These are phyloP conservation scores for Lycodopsis pacificus DNA, from an alignment of 2,797 vertebrate genomes.

Conservation along the genomic window DNA sequence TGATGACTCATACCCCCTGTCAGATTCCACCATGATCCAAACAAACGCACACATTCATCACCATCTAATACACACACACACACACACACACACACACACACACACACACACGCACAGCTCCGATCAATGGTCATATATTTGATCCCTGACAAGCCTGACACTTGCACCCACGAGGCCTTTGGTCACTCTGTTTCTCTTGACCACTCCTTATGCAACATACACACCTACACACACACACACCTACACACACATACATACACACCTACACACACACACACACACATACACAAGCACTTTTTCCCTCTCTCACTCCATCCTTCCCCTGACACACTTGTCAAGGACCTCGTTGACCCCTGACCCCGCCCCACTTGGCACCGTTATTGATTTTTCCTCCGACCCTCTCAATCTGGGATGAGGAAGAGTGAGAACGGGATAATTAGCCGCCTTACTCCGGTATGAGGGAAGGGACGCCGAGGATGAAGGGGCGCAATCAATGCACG, in stretches of 20 bases:
- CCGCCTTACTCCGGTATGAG: constrained; percentile 74
- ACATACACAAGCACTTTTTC: constrained; percentile 48
- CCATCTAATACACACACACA: constrained; percentile 28
- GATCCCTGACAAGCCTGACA: constrained; percentile 81
- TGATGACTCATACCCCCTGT: constrained; percentile 82
- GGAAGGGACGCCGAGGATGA: constrained; percentile 80
- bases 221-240: constrained; percentile 29
- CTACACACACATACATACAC: not conserved
- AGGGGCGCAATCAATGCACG: constrained; percentile 84
- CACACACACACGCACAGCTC: constrained; percentile 36
- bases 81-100: constrained; percentile 41
- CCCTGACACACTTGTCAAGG: constrained; percentile 91
- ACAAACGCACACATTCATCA: constrained; percentile 67
- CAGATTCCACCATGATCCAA: constrained; percentile 70
- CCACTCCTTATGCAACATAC: constrained; percentile 67
- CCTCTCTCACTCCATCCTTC: constrained; percentile 83
- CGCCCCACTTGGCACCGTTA: constrained; percentile 87
- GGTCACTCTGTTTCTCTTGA: constrained; percentile 75
- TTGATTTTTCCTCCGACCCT: constrained; percentile 88
- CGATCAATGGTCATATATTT: constrained; percentile 84
- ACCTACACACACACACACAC: constrained; percentile 16
- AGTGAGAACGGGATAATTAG: constrained; percentile 81
- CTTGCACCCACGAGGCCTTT: constrained; percentile 73
- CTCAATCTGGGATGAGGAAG: constrained; percentile 90
- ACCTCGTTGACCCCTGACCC: constrained; percentile 92